Base-by-base conservation (phyloP, 2,113 vertebrate species). In the Rhodinocichla rosea region DNA sequence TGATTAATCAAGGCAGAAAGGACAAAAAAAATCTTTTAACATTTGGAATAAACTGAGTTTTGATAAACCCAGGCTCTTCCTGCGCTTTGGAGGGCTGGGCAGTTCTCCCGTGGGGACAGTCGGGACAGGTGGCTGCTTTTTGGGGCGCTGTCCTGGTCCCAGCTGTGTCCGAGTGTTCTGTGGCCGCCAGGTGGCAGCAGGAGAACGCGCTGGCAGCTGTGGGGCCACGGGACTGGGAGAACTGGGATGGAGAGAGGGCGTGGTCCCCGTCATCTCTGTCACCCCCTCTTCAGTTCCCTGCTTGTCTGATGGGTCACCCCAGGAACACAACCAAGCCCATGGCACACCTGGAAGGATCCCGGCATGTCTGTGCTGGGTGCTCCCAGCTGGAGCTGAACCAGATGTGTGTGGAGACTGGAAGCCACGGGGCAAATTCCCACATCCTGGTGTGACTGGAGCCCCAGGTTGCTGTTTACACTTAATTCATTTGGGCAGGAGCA, bases 21-120 rank as follows among this genome's bases (percentile, higher is more conserved):
- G 24, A 39, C 45, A 73, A 78, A 91, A 22, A 42, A 91, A 20
- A 42, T 92, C 96, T 98, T 97, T 95, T 98, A 98, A 96, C 20
- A 9, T 94, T 98, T 98, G 97, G 94, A 98, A 98, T 98, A 98
- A 98, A 98, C 55, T 17, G 55, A 93, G 67, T 97, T 97, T 97
- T 97, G 65, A 90, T 97, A 97, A 90, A 57, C 13, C 17, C 15
- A 4, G 47, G 30, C 10, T 4, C 59, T 52, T 21, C 21, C 32
- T 7, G 15, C 26, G n/a, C 27, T 18, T 14, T 12, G 63, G 22
- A 13, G 50, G 26, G 47, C 9, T 10, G n/a, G 53, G 37, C n/a
- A 24, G 60, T 39, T 26, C 9, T 33, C 24, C 16, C 3, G 10
- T 45, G 45, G 55, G 33, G 27, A 8, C 45, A 6, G 11, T n/a